These are phyloP conservation scores for Picathartes gymnocephalus DNA, from an alignment of 2,113 vertebrate species.

Conservation along the genomic window DNA sequence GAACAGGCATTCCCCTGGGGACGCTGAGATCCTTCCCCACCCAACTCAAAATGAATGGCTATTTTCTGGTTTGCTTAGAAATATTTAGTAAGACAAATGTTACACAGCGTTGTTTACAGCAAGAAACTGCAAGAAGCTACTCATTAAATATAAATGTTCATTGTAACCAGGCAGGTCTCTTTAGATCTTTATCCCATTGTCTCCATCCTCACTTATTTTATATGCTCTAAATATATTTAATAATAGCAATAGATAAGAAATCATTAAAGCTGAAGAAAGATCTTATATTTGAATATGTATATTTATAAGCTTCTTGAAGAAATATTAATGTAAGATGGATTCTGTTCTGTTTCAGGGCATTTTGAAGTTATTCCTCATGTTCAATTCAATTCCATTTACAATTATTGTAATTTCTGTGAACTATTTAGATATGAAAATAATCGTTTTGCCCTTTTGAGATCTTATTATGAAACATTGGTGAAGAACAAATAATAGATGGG, in stretches of 20 bases:
- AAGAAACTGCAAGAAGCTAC: background rate
- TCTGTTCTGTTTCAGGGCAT: background rate
- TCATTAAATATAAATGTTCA: background rate
- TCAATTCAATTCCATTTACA: background rate
- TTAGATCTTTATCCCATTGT: background rate
- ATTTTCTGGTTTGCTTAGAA: background rate
- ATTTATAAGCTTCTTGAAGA: background rate
- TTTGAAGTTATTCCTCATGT: background rate
- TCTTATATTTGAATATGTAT: background rate
- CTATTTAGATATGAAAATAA: background rate
- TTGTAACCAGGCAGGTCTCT: background rate
- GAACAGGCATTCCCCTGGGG: background rate
- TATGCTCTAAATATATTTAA: background rate
- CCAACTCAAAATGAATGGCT: background rate
- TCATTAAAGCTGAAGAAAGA: background rate
- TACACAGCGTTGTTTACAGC: background rate
- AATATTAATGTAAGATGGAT: background rate
- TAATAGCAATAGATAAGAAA: background rate
- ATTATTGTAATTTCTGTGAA: background rate
- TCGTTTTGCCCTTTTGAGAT: background rate
- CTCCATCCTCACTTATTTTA: background rate
- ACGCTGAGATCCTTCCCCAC: background rate
- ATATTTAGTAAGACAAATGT: background rate
- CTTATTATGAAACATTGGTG: background rate
- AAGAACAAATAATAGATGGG: background rate